Evolutionary conservation across 2,888 invertebrate genomes (phyloP).

Genomic region (Iselma pallidipennis): DNA sequence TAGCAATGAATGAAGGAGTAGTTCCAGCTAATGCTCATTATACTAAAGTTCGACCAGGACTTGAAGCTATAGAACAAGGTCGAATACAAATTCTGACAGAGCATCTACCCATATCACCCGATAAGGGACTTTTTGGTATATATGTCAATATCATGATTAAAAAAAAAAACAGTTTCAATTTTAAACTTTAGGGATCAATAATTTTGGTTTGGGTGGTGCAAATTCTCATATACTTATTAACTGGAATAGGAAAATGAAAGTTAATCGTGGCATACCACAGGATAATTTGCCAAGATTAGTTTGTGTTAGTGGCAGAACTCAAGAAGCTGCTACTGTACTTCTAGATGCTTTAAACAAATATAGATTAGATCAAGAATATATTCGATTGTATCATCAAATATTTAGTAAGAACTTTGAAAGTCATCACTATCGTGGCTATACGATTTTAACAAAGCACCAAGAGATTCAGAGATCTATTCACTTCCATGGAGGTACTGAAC

Average conservation of each 20-base stretch:
- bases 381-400: constrained; percentile 14
- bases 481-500: not conserved
- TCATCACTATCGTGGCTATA: constrained; percentile 11
- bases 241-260: constrained; percentile 63
- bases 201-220: constrained; percentile 15
- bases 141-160: too few relatives aligned
- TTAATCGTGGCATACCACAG: constrained; percentile 62
- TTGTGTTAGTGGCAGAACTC: constrained; percentile 74
- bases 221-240: constrained; percentile 51
- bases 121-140: not conserved
- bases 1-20: too few relatives aligned
- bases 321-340: constrained; percentile 3
- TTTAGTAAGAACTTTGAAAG: constrained; percentile 4
- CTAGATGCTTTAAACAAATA: constrained; percentile 5
- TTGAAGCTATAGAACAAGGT: not conserved
- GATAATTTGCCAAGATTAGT: constrained; percentile 74
- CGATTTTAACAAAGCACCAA: not conserved
- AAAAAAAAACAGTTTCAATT: too few relatives aligned
- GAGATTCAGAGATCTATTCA: not conserved
- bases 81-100: not conserved
- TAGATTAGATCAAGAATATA: constrained; percentile 9
- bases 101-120: not conserved
- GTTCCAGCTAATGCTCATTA: too few relatives aligned
- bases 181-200: constrained; percentile 7
- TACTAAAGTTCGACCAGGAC: not conserved